Evolutionary conservation across 2,888 invertebrate genomes (phyloP).

Genomic region (Matsumyia berberina): DNA sequence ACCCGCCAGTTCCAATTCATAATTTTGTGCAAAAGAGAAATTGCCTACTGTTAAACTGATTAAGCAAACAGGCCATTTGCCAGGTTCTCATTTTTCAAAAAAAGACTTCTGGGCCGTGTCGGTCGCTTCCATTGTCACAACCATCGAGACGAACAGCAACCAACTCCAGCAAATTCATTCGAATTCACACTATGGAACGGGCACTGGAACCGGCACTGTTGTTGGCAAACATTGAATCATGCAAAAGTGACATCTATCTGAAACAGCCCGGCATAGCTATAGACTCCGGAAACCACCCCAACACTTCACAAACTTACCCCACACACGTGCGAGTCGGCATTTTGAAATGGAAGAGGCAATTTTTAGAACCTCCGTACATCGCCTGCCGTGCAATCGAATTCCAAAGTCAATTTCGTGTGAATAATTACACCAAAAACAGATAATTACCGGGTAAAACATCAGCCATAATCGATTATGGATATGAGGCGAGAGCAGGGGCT

Average conservation of each 20-base stretch:
- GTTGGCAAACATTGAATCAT: constrained; percentile 71
- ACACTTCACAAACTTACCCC: constrained; percentile 4
- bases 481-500: constrained; percentile 5
- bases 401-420: constrained; percentile 76
- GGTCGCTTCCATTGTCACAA: not conserved
- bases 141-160: constrained; percentile 43
- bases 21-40: too few relatives aligned
- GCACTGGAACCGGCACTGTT: constrained; percentile 2
- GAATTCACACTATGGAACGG: constrained; percentile 13
- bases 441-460: constrained; percentile 73
- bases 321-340: not conserved
- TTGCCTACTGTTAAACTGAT: constrained; percentile 7
- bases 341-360: constrained; percentile 52
- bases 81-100: constrained; percentile 7
- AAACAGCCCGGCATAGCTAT: constrained; percentile 21
- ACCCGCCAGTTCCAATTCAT: not conserved
- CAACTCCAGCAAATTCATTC: constrained; percentile 53
- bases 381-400: constrained; percentile 75
- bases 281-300: constrained; percentile 2
- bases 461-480: constrained; percentile 71
- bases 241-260: constrained; percentile 74
- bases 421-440: constrained; percentile 75
- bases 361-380: constrained; percentile 45
- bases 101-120: not conserved
- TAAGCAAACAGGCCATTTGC: constrained; percentile 37